These are phyloP conservation scores for Plectrocnemia conspersa DNA, from an alignment of 1,140 invertebrate genomes.

Conservation along the genomic window DNA sequence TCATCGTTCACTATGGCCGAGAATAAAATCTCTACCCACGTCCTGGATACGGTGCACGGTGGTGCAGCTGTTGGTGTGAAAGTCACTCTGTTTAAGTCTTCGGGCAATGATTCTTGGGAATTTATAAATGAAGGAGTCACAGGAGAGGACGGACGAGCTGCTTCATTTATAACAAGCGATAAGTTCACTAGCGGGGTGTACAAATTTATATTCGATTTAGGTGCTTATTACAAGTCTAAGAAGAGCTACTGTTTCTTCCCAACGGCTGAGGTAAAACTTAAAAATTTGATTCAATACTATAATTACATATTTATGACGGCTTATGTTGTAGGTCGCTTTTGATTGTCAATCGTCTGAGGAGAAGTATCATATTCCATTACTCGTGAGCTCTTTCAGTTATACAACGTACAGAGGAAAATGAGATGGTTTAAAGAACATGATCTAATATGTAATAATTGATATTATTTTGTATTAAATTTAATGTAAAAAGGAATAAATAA, in stretches of 20 bases:
- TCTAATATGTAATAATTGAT: too few relatives aligned
- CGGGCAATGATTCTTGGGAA: background rate
- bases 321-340: slow-evolving; percentile 10
- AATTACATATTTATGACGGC: background rate
- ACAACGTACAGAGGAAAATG: slow-evolving; percentile 20
- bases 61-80: slow-evolving; percentile 2
- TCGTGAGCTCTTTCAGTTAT: slow-evolving; percentile 13
- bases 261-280: background rate
- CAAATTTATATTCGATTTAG: slow-evolving; percentile 9
- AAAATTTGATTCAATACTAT: background rate
- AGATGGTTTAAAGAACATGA: background rate
- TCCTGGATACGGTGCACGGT: slow-evolving; percentile 10
- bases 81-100: slow-evolving; percentile 1
- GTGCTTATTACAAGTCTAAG: background rate
- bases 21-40: slow-evolving; percentile 14
- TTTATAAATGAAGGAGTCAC: slow-evolving; percentile 3
- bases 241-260: background rate
- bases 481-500: too few relatives aligned
- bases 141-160: background rate
- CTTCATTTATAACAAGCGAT: slow-evolving; percentile 4
- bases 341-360: slow-evolving; percentile 1
- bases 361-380: slow-evolving; percentile 15
- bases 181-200: slow-evolving; percentile 1
- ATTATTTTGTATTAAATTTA: too few relatives aligned
- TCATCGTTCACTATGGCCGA: too few relatives aligned